Base-by-base conservation (phyloP, 2,888 invertebrate species). In the Adelognathus sp. region DNA sequence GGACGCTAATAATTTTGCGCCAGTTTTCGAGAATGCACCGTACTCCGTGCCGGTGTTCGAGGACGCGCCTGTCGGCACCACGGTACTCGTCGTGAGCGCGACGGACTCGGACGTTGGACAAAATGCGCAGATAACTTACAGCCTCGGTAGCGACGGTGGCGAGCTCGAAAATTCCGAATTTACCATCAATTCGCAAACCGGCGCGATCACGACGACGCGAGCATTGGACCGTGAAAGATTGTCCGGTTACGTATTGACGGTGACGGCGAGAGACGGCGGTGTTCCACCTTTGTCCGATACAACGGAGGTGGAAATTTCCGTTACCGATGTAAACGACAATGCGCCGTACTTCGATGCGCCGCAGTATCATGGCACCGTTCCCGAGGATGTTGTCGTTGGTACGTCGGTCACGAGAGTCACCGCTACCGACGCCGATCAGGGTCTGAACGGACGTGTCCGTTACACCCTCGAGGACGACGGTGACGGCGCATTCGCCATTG, bases 241-340 rank as follows among this genome's bases (percentile, higher is more conserved):
- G 58, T 88, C 93, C 86, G 95, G 97, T 0, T 99, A 98, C 90
- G 92, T 98, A 5, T 91, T 99, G 39, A 97, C 97, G 0, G 98
- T 99, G 1, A 98, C 97, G 0, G 99, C 98, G 0, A 94, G 95
- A 80, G 99, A 99, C 90, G 97, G 98, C 1, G 99, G 99, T 0
- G 94, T 95, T 41, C 98, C 98, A 0, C 95, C 98, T 0, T 92
- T 98, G 14, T 96, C 97, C 0, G 98, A 99, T 88, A 98, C 98
- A 0, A 98, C 99, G 0, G 98, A 98, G 87, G 96, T 99, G 0
- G 98, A 99, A 90, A 97, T 99, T 83, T 96, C 97, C 0, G 96
- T 99, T 0, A 96, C 96, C 0, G 99, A 99, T 90, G 97, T 98
- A 0, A 99, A 99, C 89, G 99, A 99, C 89, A 98, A 98, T 89